Conservation (phyloP, 2,113 vertebrate species). For the Peromyscus leucopus region DNA sequence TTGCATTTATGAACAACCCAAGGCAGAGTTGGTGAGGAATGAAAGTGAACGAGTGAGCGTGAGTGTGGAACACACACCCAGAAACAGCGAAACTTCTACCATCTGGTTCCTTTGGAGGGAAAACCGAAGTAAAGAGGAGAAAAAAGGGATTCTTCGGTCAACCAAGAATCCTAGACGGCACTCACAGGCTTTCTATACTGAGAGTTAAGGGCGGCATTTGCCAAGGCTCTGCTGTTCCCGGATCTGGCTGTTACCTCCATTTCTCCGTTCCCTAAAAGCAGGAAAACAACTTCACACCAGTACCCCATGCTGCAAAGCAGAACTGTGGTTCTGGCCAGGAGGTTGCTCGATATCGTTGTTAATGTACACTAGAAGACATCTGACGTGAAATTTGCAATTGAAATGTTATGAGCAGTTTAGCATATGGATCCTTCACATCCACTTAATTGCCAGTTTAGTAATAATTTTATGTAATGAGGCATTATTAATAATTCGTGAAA, state of each 20-base stretch:
- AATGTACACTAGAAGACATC: conserved; percentile 86
- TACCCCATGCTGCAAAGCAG: conserved; percentile 63
- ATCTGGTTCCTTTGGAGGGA: background rate
- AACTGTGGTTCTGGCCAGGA: conserved; percentile 83
- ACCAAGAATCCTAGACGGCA: background rate
- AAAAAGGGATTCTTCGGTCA: conserved; percentile 20
- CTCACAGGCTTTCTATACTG: background rate
- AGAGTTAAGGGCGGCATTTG: conserved; percentile 8
- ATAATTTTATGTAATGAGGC: conserved; percentile 92
- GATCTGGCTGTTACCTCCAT: conserved; percentile 2
- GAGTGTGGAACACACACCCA: background rate
- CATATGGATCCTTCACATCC: conserved; percentile 91
- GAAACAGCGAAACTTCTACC: background rate
- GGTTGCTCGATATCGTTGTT: conserved; percentile 84
- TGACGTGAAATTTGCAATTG: conserved; percentile 89
- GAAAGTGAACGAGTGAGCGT: background rate
- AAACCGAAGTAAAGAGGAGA: conserved; percentile 31
- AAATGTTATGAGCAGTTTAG: conserved; percentile 90
- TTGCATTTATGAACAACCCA: conserved; percentile 11
- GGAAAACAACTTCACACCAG: conserved; percentile 73
- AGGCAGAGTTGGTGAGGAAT: background rate
- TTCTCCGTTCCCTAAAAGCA: conserved; percentile 74
- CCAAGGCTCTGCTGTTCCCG: background rate
- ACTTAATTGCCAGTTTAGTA: conserved; percentile 92
- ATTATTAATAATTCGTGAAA: conserved; percentile 91